Base-by-base conservation (phyloP, 2,113 vertebrate genomes). In the Cairina moschata region DNA sequence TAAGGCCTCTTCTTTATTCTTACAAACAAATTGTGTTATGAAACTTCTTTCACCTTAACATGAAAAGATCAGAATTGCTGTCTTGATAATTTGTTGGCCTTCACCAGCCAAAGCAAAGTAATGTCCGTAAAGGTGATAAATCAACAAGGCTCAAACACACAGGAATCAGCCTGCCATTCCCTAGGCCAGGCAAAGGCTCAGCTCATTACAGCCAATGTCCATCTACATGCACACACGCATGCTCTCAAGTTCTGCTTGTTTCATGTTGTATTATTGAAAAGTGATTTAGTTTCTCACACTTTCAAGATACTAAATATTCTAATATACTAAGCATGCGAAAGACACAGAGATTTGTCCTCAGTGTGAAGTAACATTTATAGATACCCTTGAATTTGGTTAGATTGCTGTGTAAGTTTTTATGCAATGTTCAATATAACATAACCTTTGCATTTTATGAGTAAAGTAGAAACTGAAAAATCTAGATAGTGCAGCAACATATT, bases 141-240 rank as follows among this genome's bases (percentile, higher is more conserved):
- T 22, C 22, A 63, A 8, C 5, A 17, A 44, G 25, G 48, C 34
- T 73, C 63, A 11, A 59, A 48, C 29, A 8, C 26, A 5, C 31
- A 22, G 15, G 52, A 73, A 8, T 50, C 68, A 89, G 38, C 16
- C 56, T 74, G 9, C 26, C 4, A 2, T 8, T 62, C 50, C 31
- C n/a, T 2, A 26, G 20, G 67, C 67, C 81, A 71, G 86, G 7
- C 55, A 77, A 69, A 92, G 14, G 32, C 69, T 87, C 44, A 32
- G 40, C 80, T 77, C 59, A 6, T 58, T 31, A 54, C 12, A 54
- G 44, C 4, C 42, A 12, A 22, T 10, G 56, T 44, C 22, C 32
- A n/a, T 1, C 1, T 4, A 4, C 8, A 10, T 0, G 3, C 13
- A 17, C n/a, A 52, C 17, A 28, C 1, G 1, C 8, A 11, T 1